Conservation (phyloP, 2,888 invertebrate genomes). For the Volucella bombylans region DNA sequence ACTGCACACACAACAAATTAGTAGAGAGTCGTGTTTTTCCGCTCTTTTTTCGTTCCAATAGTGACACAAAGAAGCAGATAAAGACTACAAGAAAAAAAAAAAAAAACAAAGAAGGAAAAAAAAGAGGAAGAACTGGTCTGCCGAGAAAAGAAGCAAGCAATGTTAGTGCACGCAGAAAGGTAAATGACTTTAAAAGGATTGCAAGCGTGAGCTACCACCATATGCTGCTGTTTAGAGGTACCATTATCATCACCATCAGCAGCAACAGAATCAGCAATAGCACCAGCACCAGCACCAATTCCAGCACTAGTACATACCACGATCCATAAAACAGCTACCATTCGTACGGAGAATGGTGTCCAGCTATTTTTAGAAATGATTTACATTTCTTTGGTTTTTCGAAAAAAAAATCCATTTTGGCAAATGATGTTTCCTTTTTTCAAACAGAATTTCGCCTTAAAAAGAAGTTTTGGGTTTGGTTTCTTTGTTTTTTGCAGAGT, state of each 20-base stretch:
- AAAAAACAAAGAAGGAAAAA: slow-evolving; percentile 4
- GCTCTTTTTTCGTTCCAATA: slow-evolving; percentile 18
- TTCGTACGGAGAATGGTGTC: slow-evolving; percentile 8
- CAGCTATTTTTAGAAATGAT: slow-evolving; percentile 70
- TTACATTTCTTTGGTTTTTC: slow-evolving; percentile 52
- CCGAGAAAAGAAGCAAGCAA: slow-evolving; percentile 2
- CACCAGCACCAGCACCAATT: background rate
- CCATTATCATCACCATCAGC: slow-evolving; percentile 6
- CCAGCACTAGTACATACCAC: no score
- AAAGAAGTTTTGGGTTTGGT: no score
- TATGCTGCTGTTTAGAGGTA: slow-evolving; percentile 10
- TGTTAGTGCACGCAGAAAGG: slow-evolving; percentile 53
- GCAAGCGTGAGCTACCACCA: slow-evolving; percentile 60
- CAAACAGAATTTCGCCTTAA: slow-evolving; percentile 41
- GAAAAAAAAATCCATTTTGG: slow-evolving; percentile 40
- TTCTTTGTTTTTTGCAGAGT: no score
- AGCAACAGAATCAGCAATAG: slow-evolving; percentile 10
- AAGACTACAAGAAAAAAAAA: background rate
- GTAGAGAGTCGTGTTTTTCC: background rate
- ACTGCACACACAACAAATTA: slow-evolving; percentile 15
- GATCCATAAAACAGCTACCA: no score
- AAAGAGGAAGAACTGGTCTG: slow-evolving; percentile 31
- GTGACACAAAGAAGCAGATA: slow-evolving; percentile 56
- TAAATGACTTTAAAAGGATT: slow-evolving; percentile 71
- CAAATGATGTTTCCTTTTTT: slow-evolving; percentile 29